Evolutionary conservation across 1,140 invertebrate genomes (phyloP).

Genomic region (Microplitis demolitor): DNA sequence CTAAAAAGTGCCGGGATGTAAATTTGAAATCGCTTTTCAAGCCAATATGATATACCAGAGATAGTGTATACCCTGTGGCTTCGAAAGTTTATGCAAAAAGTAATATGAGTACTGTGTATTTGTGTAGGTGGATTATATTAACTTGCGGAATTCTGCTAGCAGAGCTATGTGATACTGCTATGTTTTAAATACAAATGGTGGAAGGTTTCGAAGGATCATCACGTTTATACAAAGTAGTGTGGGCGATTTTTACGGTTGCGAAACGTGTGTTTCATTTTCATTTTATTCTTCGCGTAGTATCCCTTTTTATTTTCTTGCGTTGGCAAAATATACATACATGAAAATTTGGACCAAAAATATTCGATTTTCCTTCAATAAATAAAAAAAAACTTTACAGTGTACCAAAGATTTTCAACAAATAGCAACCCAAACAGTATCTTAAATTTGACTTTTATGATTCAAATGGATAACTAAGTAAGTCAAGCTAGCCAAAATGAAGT

Average conservation of each 20-base stretch:
- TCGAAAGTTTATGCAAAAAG: neutral
- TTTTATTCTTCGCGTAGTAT: neutral
- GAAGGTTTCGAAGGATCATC: conserved; percentile 5
- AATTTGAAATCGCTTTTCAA: conserved; percentile 2
- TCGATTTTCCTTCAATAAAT: no score
- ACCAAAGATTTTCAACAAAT: no score
- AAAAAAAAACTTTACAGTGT: no score
- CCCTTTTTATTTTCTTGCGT: neutral
- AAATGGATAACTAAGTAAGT: no score
- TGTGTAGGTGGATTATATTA: conserved; percentile 3
- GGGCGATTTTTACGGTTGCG: conserved; percentile 17
- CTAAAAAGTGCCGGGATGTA: conserved; percentile 19
- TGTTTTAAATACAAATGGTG: conserved; percentile 16
- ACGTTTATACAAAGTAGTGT: neutral
- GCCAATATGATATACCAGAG: neutral
- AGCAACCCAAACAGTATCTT: no score
- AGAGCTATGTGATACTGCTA: neutral
- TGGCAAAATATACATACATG: neutral
- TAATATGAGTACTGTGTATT: neutral
- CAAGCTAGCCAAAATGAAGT: no score
- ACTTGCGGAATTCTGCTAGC: neutral
- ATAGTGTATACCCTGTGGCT: neutral
- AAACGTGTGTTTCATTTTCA: neutral
- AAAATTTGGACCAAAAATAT: no score
- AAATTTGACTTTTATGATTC: no score